Percentiles rank a stretch among this genome's conserved stretches.
Conservation (phyloP, 2,113 vertebrate species). For the Sander vitreus region DNA sequence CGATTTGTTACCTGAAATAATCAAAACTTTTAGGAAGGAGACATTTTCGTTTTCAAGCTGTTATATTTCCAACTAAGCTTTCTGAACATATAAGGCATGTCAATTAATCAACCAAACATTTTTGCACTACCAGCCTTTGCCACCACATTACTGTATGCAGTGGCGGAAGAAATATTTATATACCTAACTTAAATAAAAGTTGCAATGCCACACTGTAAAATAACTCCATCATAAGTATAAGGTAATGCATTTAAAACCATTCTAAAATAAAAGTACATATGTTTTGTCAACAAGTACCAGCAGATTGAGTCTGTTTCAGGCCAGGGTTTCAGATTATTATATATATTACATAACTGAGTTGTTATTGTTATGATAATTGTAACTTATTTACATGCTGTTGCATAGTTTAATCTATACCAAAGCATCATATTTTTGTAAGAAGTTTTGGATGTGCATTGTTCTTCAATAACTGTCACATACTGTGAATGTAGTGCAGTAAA, state of each 20-base stretch:
- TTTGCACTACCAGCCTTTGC: neutral
- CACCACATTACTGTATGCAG: neutral
- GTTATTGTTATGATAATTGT: no score
- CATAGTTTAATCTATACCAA: no score
- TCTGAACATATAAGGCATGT: neutral
- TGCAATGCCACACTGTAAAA: neutral
- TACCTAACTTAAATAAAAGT: neutral
- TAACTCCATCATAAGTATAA: neutral
- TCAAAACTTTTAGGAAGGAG: neutral
- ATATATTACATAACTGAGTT: no score
- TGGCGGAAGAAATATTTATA: neutral
- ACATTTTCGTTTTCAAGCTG: neutral
- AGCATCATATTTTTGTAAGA: no score
- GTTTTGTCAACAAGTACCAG: neutral
- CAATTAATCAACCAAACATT: neutral
- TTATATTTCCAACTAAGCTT: neutral
- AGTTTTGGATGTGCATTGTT: no score
- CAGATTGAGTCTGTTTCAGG: neutral
- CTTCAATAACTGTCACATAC: no score
- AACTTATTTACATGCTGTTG: no score
- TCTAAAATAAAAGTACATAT: neutral
- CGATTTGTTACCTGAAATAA: slow-evolving; percentile 25
- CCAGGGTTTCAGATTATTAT: no score
- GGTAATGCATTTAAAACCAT: neutral
- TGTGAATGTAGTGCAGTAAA: neutral